phyloP scores from a whole-genome alignment of 2,888 invertebrate species.

The Argyresthia goedartella region DNA sequence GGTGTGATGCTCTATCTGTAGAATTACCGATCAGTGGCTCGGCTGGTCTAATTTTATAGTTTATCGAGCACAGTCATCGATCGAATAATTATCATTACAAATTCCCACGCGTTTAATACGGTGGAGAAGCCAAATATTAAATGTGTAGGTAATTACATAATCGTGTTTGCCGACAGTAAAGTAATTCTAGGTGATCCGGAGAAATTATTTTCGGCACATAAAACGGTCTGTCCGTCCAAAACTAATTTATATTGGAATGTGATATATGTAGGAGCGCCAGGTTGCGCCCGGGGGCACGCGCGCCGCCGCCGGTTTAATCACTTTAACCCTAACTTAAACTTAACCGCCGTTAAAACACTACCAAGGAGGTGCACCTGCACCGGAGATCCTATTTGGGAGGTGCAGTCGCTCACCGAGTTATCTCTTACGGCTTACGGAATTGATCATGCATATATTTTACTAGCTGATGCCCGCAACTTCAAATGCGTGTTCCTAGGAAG shows the following conservation, averaged over 20 bases:
- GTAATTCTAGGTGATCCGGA: conserved; percentile 12
- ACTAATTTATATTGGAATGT: conserved; percentile 70
- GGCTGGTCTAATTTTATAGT: background rate
- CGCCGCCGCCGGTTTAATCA: conserved; percentile 50
- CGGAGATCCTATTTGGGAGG: conserved; percentile 11
- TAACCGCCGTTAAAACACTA: conserved; percentile 51
- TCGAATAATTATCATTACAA: background rate
- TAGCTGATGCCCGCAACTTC: too few species aligned
- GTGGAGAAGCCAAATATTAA: background rate
- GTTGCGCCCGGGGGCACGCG: conserved; percentile 48
- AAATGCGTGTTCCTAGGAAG: too few species aligned
- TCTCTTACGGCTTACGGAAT: too few species aligned
- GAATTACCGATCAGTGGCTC: background rate
- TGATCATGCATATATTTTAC: too few species aligned
- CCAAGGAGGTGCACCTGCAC: conserved; percentile 26
- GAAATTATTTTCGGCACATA: conserved; percentile 51
- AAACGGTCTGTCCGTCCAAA: conserved; percentile 47
- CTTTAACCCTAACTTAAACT: conserved; percentile 24
- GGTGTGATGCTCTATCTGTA: conserved; percentile 5
- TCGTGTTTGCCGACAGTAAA: background rate
- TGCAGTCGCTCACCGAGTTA: background rate
- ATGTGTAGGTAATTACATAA: background rate
- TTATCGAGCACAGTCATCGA: background rate
- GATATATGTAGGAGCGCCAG: conserved; percentile 34
- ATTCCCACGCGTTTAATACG: background rate